Percentiles rank a stretch among this genome's conserved stretches.
phyloP scores from a whole-genome alignment of 2,113 vertebrate genomes.

The Petrocephalus microphthalmus region DNA sequence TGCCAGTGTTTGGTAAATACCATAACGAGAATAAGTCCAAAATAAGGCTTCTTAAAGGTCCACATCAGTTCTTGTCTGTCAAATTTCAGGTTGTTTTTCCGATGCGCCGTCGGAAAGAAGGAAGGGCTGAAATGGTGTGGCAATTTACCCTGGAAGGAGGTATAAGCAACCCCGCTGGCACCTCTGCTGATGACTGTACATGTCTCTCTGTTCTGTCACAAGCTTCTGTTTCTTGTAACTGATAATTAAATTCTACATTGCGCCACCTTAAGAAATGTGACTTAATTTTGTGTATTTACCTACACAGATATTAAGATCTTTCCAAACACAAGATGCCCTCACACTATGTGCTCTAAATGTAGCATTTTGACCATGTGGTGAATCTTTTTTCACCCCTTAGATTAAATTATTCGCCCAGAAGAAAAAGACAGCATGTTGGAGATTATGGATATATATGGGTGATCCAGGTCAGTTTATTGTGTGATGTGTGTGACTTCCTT shows the following conservation, averaged over 20 bases:
- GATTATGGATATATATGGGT: not conserved
- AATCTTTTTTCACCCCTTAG: not conserved
- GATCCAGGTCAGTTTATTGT: not conserved
- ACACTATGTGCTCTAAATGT: not conserved
- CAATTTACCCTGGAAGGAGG: conserved; percentile 72
- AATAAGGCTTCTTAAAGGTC: not conserved
- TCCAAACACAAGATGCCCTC: not conserved
- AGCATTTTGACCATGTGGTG: not conserved
- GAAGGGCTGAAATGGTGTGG: conserved; percentile 81
- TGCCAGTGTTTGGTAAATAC: not conserved
- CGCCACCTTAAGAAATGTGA: not conserved
- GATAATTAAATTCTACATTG: not conserved
- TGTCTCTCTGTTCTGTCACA: not conserved
- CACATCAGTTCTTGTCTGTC: conserved; percentile 24
- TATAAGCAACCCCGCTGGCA: conserved; percentile 20
- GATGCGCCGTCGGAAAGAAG: conserved; percentile 68
- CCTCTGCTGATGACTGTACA: not conserved
- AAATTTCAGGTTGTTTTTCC: conserved; percentile 73
- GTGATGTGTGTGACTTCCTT: conserved; percentile 16
- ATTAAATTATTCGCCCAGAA: not conserved
- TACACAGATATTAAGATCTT: not conserved
- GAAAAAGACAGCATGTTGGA: not conserved
- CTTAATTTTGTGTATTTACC: not conserved
- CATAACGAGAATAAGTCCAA: not conserved
- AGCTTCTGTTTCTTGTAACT: not conserved